Percentiles rank a stretch among this genome's conserved stretches.
These are phyloP conservation scores for Brachionichthys hirsutus DNA, from an alignment of 2,113 vertebrate species.

Conservation along the genomic window DNA sequence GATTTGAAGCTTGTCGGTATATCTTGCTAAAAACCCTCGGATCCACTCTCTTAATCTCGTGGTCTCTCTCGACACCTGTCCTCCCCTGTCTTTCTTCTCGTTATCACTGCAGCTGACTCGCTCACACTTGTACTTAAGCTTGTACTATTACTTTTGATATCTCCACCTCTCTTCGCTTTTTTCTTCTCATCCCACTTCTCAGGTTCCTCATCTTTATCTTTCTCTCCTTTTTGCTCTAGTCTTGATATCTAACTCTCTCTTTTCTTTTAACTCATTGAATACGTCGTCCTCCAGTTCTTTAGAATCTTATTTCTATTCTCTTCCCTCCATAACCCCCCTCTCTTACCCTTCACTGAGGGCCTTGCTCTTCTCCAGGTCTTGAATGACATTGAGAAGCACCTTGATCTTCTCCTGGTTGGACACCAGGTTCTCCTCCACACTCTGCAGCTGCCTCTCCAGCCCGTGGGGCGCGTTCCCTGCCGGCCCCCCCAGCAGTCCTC, in stretches of 20 bases:
- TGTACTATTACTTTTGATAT: constrained; percentile 1
- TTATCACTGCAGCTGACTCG: constrained; percentile 3
- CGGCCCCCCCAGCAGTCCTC: constrained; percentile 69
- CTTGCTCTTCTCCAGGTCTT: constrained; percentile 96
- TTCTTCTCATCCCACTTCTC: constrained; percentile 1
- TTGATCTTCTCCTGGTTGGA: constrained; percentile 99
- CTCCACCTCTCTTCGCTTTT: not conserved
- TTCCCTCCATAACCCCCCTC: not conserved
- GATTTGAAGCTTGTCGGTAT: constrained; percentile 30
- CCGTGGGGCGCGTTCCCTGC: constrained; percentile 55
- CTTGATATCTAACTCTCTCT: not conserved
- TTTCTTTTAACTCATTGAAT: not conserved
- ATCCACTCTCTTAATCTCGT: constrained; percentile 29
- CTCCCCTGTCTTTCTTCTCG: constrained; percentile 10
- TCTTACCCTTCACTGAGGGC: constrained; percentile 95
- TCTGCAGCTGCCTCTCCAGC: constrained; percentile 87
- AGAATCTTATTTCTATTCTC: not conserved
- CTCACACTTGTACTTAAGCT: constrained; percentile 14
- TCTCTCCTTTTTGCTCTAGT: not conserved
- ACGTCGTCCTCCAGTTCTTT: not conserved
- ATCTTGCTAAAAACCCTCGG: constrained; percentile 34
- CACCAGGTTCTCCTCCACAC: constrained; percentile 90
- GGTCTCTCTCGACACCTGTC: constrained; percentile 14
- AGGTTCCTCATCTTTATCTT: not conserved
- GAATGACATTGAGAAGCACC: constrained; percentile 97